Base-by-base conservation (phyloP, 2,797 vertebrate species). In the Fratercula arctica region DNA sequence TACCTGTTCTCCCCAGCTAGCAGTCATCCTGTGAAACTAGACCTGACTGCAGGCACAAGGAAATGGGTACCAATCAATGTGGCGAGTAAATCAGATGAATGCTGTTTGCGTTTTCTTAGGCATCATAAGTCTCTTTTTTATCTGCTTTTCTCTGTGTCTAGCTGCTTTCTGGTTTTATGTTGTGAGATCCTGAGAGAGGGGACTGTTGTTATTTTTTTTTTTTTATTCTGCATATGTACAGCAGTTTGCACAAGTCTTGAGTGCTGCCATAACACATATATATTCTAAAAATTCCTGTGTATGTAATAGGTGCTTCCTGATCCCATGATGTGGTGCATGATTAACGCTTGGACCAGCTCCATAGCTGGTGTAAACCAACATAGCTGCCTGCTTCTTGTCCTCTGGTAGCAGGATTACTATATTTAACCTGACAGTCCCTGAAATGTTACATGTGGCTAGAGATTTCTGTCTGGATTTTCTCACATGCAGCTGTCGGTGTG, bases 71-170 rank as follows among this genome's bases (percentile, higher is more conserved):
- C 26, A 11, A 1, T 50, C 41, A 46, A 37, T 0, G 1, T 21
- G 64, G 43, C 79, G n/a, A 57, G 37, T 43, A 83, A 67, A 82
- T 50, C 6, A 21, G 10, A 26, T 63, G 20, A 39, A 31, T 41
- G 13, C 20, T 60, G 18, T 2, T 43, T 10, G 9, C 10, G 0
- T 2, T 51, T 64, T 35, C 48, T 72, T 39, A 29, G 3, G 5
- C 8, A 76, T 56, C 14, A 1, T 31, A 25, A 35, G 4, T 50
- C 73, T 66, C 8, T 35, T 51, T 72, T 83, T 68, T 3, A 51
- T 53, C 54, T 2, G 4, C 26, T 70, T 85, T 48, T 48, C 26
- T 82, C 28, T 26, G 6, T 57, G 35, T 72, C 26, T 89, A 26
- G 4, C 12, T 85, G 43, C 9, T 66, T 86, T 85, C 39, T 83